Base-by-base conservation (phyloP, 1,140 invertebrate species). In the Cryptotermes secundus region DNA sequence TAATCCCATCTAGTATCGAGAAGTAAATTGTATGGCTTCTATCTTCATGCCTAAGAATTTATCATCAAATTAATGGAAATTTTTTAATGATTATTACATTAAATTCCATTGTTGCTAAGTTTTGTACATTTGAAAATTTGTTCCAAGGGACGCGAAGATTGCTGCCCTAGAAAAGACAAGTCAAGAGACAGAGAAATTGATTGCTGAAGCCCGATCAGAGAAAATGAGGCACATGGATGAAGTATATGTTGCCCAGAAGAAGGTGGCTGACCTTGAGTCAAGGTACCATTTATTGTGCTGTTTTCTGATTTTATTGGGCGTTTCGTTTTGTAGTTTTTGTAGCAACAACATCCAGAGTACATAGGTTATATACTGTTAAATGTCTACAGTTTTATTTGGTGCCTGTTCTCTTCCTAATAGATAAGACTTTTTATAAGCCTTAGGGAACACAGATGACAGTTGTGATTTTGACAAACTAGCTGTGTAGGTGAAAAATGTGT, bases 211-310 rank as follows among this genome's bases (percentile, higher is more conserved):
- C 36, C 92, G 96, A 85, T 94, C 93, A 84, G 96, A 97, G 87
- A 96, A 97, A 90, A 94, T 97, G 87, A 93, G 94, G 84, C 96
- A 97, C 87, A 96, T 95, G 93, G 95, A 96, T 88, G 96, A 97
- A 89, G 92, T 97, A 24, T 95, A 96, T 88, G 94, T 93, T 22
- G 95, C 95, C 65, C 95, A 96, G 88, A 96, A 96, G 88, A 96
- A 95, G 88, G 92, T 95, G 12, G 94, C 95, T 36, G 96, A 97
- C 89, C 90, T 97, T 22, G 96, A 97, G 90, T 93, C 94, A 84
- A 94, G 92, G 94, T 95, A 91, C 87, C 85, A 84, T 83, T 84
- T 59, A 36, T 38, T 26, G 24, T 31, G 0, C 26, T 72, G 26
- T 72, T 72, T 26, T 72, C n/a, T 49, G 16, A 49, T 49, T 14